Conservation (phyloP, 2,888 invertebrate genomes). For the Ormyrus labotus region DNA sequence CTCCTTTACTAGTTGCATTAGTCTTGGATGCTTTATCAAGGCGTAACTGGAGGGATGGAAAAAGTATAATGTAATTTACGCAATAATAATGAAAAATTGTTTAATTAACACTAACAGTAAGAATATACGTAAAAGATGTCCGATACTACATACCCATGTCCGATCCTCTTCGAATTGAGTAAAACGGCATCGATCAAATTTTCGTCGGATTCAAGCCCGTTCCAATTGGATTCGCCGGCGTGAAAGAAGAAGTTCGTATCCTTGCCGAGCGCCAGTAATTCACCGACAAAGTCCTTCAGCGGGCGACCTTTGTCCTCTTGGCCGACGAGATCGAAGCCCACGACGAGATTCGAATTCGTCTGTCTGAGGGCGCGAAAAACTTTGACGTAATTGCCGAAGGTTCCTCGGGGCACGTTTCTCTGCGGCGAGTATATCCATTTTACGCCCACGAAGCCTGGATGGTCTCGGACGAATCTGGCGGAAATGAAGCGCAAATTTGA, state of each 20-base stretch:
- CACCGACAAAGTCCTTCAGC: conserved; percentile 79
- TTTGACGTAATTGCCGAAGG: conserved; percentile 71
- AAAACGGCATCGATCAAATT: conserved; percentile 88
- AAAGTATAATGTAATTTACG: too few relatives aligned
- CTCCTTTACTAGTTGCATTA: conserved; percentile 79
- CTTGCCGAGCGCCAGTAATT: conserved; percentile 73
- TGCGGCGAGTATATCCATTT: conserved; percentile 84
- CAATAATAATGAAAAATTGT: background rate
- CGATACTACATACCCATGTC: conserved; percentile 81
- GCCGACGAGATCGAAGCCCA: conserved; percentile 89
- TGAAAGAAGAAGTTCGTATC: conserved; percentile 85
- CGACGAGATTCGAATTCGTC: conserved; percentile 81
- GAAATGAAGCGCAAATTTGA: background rate
- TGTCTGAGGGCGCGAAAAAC: conserved; percentile 72
- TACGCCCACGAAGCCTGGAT: conserved; percentile 83
- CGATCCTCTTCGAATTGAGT: conserved; percentile 85
- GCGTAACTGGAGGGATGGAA: conserved; percentile 75
- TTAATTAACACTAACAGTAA: background rate
- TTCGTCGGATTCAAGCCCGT: conserved; percentile 81
- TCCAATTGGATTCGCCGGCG: conserved; percentile 90
- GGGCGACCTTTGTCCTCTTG: conserved; percentile 85
- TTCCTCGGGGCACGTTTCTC: conserved; percentile 75
- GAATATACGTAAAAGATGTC: background rate
- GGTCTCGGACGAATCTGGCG: conserved; percentile 77
- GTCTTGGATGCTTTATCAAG: conserved; percentile 83